phyloP scores from a whole-genome alignment of 2,797 vertebrate species.

The Momotus momota region DNA sequence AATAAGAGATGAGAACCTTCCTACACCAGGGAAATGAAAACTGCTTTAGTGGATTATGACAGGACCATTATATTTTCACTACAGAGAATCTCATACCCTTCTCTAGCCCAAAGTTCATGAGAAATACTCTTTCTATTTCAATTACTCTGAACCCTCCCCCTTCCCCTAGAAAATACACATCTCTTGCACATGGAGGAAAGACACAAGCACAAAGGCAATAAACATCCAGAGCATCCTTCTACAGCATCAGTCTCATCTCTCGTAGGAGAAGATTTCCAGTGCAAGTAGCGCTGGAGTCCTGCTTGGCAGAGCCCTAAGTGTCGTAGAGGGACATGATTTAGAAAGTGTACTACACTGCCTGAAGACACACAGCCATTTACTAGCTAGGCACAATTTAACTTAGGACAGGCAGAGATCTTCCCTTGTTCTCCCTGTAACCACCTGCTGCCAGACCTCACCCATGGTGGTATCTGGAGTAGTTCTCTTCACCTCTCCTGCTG shows the following conservation, averaged over 20 bases:
- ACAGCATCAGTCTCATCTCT: background rate
- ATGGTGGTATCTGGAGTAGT: accelerated
- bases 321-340: background rate
- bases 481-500: background rate
- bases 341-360: background rate
- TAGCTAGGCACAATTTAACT: background rate
- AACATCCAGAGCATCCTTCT: background rate
- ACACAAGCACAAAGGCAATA: background rate
- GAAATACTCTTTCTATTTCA: background rate
- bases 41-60: conserved; percentile 23
- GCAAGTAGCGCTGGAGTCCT: background rate
- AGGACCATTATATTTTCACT: background rate
- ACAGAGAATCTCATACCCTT: background rate
- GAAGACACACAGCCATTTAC: background rate
- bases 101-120: background rate
- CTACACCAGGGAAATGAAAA: conserved; percentile 25
- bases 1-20: conserved; percentile 35
- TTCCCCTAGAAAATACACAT: background rate
- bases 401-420: background rate
- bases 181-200: background rate
- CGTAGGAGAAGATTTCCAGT: background rate
- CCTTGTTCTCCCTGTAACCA: background rate
- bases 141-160: background rate
- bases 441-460: background rate
- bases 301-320: background rate